Percentiles rank a stretch among this genome's conserved stretches.
Conservation (phyloP, 1,140 invertebrate species). For the Drosophila repletoides region DNA sequence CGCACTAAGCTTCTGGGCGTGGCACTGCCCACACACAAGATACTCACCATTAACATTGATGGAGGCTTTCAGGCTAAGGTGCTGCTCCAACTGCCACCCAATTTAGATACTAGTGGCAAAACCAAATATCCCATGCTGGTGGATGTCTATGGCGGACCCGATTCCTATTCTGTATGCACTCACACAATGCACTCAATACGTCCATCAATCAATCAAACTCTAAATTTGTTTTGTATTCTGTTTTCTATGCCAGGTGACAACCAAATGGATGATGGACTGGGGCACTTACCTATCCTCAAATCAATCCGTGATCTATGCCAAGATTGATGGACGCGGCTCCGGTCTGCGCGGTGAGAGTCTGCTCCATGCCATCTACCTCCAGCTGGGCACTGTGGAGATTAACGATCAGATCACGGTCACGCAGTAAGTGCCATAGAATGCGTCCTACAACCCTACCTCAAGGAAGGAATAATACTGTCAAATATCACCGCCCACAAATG, state of each 20-base stretch:
- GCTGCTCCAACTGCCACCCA: conserved; percentile 88
- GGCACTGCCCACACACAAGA: conserved; percentile 60
- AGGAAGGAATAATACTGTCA: neutral
- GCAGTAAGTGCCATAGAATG: conserved; percentile 75
- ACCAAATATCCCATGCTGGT: conserved; percentile 92
- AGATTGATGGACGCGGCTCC: conserved; percentile 95
- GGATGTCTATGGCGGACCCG: conserved; percentile 95
- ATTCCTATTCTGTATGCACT: conserved; percentile 89
- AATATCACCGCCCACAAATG: no score
- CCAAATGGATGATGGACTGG: conserved; percentile 90
- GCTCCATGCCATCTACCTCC: conserved; percentile 91
- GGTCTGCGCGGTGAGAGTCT: conserved; percentile 92
- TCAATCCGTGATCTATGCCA: conserved; percentile 92
- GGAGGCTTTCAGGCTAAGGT: conserved; percentile 76
- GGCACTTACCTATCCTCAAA: conserved; percentile 92
- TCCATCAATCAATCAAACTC: neutral
- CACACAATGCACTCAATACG: no score
- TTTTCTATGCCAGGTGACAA: conserved; percentile 65
- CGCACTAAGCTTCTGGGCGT: conserved; percentile 47
- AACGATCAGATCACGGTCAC: conserved; percentile 89
- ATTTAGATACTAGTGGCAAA: conserved; percentile 86
- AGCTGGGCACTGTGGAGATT: conserved; percentile 93
- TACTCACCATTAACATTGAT: conserved; percentile 66
- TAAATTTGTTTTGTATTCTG: neutral
- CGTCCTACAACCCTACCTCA: no score